Percentiles rank a stretch among this genome's conserved stretches.
These are phyloP conservation scores for Lutraria rhynchaena DNA, from an alignment of 1,140 invertebrate genomes.

Conservation along the genomic window DNA sequence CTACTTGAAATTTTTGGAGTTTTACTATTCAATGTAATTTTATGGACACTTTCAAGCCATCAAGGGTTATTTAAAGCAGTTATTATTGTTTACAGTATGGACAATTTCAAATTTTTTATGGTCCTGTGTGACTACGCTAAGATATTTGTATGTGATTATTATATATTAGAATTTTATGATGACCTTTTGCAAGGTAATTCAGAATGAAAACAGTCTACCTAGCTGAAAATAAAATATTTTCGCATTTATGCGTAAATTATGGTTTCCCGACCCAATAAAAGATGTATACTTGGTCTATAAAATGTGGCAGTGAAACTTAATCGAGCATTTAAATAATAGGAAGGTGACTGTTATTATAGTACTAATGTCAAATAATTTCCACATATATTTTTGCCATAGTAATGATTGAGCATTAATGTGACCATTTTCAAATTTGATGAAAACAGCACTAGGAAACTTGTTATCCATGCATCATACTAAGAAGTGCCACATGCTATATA, in stretches of 20 bases:
- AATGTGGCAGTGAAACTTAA: slow-evolving; percentile 56
- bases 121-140: slow-evolving; percentile 10
- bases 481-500: too few species aligned
- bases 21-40: too few species aligned
- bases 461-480: too few species aligned
- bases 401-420: slow-evolving; percentile 34
- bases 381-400: slow-evolving; percentile 22
- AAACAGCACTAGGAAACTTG: too few species aligned
- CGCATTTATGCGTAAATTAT: slow-evolving; percentile 59
- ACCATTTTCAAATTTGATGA: too few species aligned
- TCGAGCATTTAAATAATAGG: slow-evolving; percentile 60
- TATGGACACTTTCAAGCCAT: too few species aligned
- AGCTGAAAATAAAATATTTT: slow-evolving; percentile 56
- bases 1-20: too few species aligned
- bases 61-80: too few species aligned
- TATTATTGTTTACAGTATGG: too few species aligned
- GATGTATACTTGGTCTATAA: slow-evolving; percentile 44
- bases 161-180: slow-evolving; percentile 54
- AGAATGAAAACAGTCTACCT: slow-evolving; percentile 47
- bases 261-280: slow-evolving; percentile 42
- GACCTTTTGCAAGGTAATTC: slow-evolving; percentile 16
- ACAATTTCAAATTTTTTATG: slow-evolving; percentile 22
- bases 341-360: slow-evolving; percentile 41
- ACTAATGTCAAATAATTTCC: slow-evolving; percentile 60
- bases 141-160: slow-evolving; percentile 54